Base-by-base conservation (phyloP, 2,888 invertebrate species). In the Hoplodrina ambigua region DNA sequence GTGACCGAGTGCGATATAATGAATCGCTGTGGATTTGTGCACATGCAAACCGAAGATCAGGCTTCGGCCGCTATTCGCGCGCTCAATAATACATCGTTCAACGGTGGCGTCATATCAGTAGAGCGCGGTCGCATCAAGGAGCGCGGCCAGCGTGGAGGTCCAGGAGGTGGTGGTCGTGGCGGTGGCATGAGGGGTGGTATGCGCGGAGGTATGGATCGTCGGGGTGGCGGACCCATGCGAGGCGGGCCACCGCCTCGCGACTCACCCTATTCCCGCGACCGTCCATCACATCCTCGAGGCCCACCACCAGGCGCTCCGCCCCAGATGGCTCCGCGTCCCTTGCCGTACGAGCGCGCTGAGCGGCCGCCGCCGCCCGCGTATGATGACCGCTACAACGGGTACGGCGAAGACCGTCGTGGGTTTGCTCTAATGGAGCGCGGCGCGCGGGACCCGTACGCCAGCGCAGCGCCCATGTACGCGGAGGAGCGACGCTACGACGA, bases 1-100 rank as follows among this genome's bases (percentile, higher is more conserved):
- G 99, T 99, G 8, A 98, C 98, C 20, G 99, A 99, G 93, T 99
- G 99, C 93, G 99, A 99, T 91, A 98, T 99, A 71, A 98, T 99
- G 96, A 99, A 99, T 92, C 97, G 98, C 75, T 99, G 98, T 92
- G 99, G 99, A 13, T 99, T 99, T 94, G 98, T 99, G 61, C 99
- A 99, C 93, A 97, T 98, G 97, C 97, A 98, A 88, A 97, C 97
- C 25, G 97, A 97, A 86, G 97, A 98, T 63, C 97, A 98, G 92
- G 99, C 99, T 4, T 96, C 97, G 57, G 97, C 97, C 68, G 98
- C 99, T 0, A 98, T 98, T 83, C 96, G 97, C 78, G 98, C 97
- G 44, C 94, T 99, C 44, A 97, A 99, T 92, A 98, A 98, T 85
- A 96, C 97, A 1, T 97, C 97, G 60, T 98, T 99, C 91, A 98